Conservation (phyloP, 1,140 invertebrate species). For the Drosophila trapezifrons region DNA sequence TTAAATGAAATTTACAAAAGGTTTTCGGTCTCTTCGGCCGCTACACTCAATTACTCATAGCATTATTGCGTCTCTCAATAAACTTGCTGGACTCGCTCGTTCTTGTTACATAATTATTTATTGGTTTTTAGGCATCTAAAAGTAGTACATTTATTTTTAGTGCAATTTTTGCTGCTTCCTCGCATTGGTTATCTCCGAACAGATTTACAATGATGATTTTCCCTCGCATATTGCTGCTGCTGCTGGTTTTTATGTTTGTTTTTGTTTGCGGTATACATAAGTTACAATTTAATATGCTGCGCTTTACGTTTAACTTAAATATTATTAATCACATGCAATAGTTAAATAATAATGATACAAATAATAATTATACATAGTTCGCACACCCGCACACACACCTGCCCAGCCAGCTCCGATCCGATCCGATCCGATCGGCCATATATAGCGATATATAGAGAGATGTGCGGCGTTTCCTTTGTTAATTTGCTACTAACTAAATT, state of each 20-base stretch:
- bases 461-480: conserved; percentile 50
- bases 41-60: conserved; percentile 42
- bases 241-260: conserved; percentile 23
- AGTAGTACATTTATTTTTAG: conserved; percentile 76
- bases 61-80: conserved; percentile 48
- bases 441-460: conserved; percentile 49
- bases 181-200: conserved; percentile 50
- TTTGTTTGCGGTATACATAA: conserved; percentile 73
- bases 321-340: conserved; percentile 83
- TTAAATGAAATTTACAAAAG: conserved; percentile 71
- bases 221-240: conserved; percentile 21
- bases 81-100: conserved; percentile 52
- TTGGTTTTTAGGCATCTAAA: conserved; percentile 76
- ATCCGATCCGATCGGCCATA: conserved; percentile 16
- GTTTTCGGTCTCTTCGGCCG: conserved; percentile 27
- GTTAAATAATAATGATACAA: conserved; percentile 80
- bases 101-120: conserved; percentile 74
- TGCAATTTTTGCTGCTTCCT: conserved; percentile 47
- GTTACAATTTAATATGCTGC: conserved; percentile 80
- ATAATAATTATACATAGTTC: conserved; percentile 80
- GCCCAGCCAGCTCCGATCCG: conserved; percentile 1
- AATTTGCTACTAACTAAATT: conserved; percentile 83
- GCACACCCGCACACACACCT: conserved; percentile 38
- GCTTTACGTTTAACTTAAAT: conserved; percentile 81
- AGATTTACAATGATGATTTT: conserved; percentile 53